Conservation (phyloP, 1,140 invertebrate species). For the Cryptotermes secundus region DNA sequence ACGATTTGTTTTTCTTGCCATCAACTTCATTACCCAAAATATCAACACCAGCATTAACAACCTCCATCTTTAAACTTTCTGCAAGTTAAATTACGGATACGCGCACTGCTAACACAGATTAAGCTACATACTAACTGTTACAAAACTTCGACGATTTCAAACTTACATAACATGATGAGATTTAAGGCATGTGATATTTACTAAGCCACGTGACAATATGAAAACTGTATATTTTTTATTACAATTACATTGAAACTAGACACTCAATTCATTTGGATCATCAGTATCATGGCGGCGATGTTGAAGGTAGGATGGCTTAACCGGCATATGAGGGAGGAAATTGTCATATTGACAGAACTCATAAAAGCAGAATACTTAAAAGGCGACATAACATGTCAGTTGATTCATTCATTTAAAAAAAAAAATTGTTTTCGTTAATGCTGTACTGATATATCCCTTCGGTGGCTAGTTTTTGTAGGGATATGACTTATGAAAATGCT, state of each 20-base stretch:
- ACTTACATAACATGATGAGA: neutral
- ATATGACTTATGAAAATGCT: neutral
- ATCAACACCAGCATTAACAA: neutral
- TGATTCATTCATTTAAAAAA: neutral
- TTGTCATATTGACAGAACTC: neutral
- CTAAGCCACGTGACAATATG: neutral
- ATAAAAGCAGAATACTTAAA: neutral
- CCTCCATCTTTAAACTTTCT: slow-evolving; percentile 30
- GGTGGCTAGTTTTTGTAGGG: neutral
- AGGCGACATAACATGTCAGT: neutral
- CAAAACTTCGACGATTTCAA: neutral
- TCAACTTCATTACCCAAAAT: neutral
- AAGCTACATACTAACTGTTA: neutral
- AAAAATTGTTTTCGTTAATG: neutral
- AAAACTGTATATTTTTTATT: no score
- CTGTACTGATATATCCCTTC: neutral
- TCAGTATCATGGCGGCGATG: slow-evolving; percentile 30
- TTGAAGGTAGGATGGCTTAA: slow-evolving; percentile 16
- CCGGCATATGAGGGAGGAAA: neutral
- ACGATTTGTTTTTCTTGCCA: slow-evolving; percentile 63
- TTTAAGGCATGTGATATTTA: neutral
- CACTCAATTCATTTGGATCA: neutral
- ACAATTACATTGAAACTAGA: neutral
- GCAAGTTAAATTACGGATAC: neutral
- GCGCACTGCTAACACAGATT: no score